Base-by-base conservation (phyloP, 2,888 invertebrate genomes). In the Chironomus riparius region DNA sequence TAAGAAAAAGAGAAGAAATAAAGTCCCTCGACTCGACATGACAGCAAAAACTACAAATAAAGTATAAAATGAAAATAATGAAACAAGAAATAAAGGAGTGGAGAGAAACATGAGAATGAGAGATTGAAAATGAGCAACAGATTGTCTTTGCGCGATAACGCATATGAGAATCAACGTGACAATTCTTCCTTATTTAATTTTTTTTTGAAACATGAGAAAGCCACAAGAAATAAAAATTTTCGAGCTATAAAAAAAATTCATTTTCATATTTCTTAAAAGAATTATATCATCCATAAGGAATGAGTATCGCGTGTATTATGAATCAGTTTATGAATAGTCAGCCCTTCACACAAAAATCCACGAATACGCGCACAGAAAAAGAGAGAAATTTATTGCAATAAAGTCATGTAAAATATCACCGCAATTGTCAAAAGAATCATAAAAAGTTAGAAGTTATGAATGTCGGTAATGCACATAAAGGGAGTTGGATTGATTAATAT, bases 101-200 rank as follows among this genome's bases (percentile, higher is more conserved):
- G 65, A 65, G 28, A 68, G 21, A 70, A 47, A 70, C 13, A 47
- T 24, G 21, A 47, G 13, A 70, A 70, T 24, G 13, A 28, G 48
- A 70, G 28, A 70, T 21, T 7, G 12, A 47, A 12, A 70, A 69
- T 10, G 15, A 47, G 70, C 70, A 70, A 70, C 70, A 70, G 70
- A 70, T 70, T 70, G 70, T 47, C 48, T 70, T 70, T 70, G 28
- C 28, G 70, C 28, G 70, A 70, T 70, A 70, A 70, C 70, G 70
- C 47, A 65, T 22, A 65, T 38, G 2, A 13, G 65, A 65, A 65
- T 65, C 65, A 24, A 65, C 5, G 21, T 70, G 70, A 70, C 70
- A 70, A 28, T 24, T 13, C 47, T 28, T 47, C 10, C 18, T 2
- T 21, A 62, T 62, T 62, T 18, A 13, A 4, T 22, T 18, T 12